phyloP scores from a whole-genome alignment of 2,797 vertebrate genomes.

The Otolemur crassicaudatus region DNA sequence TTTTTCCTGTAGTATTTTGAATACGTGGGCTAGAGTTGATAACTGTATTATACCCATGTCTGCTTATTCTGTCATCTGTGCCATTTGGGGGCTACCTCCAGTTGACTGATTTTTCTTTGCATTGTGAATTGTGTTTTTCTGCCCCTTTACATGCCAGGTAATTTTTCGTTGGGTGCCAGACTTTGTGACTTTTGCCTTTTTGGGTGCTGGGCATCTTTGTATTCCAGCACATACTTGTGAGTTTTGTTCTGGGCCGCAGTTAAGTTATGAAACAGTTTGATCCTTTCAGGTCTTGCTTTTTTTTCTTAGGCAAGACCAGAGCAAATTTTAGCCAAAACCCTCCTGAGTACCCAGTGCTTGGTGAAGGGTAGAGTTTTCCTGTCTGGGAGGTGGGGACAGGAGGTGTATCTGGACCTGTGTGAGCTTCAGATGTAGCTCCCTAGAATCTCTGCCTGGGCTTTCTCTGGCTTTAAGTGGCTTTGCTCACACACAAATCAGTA shows the following conservation, averaged over 20 bases:
- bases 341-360: not conserved
- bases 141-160: not conserved
- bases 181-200: accelerated
- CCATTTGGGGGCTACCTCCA: not conserved
- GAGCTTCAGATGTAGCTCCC: not conserved
- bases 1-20: not conserved
- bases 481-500: not conserved
- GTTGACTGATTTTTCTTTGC: not conserved
- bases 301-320: not conserved
- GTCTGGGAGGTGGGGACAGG: not conserved
- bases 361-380: not conserved
- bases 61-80: accelerated
- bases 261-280: not conserved
- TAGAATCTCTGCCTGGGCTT: accelerated
- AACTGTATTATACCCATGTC: accelerated
- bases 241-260: not conserved
- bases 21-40: accelerated
- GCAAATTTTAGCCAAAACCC: not conserved
- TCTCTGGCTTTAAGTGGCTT: not conserved
- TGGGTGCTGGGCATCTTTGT: not conserved
- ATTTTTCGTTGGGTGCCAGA: accelerated
- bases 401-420: accelerated
- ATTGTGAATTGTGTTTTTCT: accelerated
- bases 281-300: not conserved
- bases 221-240: not conserved